phyloP scores from a whole-genome alignment of 2,113 vertebrate species.

The Dicaeum eximium region DNA sequence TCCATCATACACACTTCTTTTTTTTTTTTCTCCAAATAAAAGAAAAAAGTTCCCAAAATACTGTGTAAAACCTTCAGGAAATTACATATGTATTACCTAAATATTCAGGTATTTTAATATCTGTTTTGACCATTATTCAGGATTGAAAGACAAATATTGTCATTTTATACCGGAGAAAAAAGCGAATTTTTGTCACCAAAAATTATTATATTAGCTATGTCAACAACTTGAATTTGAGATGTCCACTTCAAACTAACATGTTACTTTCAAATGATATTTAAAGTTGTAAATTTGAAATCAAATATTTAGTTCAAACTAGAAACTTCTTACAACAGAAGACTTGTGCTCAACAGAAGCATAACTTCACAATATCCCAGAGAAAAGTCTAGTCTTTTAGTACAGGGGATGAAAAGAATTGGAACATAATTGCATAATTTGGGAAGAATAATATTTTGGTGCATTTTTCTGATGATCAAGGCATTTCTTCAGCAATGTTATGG shows the following conservation, averaged over 20 bases:
- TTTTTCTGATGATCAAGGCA: not conserved
- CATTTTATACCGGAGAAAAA: rapidly evolving
- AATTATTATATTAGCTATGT: not conserved
- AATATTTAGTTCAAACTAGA: not conserved
- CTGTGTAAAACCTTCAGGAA: not conserved
- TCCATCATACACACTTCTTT: not conserved
- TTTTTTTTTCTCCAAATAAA: not conserved
- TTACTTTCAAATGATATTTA: not conserved
- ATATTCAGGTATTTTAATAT: not conserved
- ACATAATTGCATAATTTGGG: not conserved
- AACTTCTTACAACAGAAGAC: not conserved
- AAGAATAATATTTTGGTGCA: not conserved
- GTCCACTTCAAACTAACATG: not conserved
- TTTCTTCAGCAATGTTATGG: not conserved
- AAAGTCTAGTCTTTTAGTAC: not conserved
- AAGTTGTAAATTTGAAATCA: not conserved
- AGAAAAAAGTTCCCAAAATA: not conserved
- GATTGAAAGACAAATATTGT: not conserved
- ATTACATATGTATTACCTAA: not conserved
- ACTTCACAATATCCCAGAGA: not conserved
- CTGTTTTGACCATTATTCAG: not conserved
- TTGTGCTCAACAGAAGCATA: not conserved
- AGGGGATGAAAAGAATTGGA: not conserved
- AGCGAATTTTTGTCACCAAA: not conserved
- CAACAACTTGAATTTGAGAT: not conserved